phyloP scores from a whole-genome alignment of 2,888 invertebrate species.

The Sepioteuthis lessoniana region DNA sequence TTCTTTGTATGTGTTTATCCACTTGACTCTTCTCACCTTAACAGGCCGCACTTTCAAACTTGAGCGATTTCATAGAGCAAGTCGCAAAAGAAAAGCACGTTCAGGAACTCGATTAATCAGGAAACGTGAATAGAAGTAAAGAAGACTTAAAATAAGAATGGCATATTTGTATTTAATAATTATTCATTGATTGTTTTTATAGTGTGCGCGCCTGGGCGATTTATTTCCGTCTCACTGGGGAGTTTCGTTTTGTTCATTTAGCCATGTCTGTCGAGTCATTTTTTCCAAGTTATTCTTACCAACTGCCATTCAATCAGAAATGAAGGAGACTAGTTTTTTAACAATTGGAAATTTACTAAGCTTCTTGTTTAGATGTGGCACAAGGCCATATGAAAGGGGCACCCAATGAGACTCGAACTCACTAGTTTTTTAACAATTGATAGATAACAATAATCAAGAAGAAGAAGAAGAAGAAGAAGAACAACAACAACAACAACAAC shows the following conservation, averaged over 20 bases:
- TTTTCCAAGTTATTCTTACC: neutral
- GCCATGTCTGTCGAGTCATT: neutral
- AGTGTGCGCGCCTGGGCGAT: neutral
- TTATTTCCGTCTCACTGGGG: neutral
- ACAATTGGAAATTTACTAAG: too few species aligned
- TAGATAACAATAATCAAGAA: neutral
- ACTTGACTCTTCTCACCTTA: neutral
- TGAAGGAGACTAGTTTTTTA: too few species aligned
- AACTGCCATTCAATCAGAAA: neutral
- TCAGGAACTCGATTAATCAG: neutral
- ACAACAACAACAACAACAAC: neutral
- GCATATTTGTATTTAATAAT: neutral
- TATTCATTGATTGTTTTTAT: neutral
- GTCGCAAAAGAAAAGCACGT: neutral
- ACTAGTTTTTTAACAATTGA: too few species aligned
- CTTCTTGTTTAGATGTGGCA: too few species aligned
- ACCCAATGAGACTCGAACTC: too few species aligned
- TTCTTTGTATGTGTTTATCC: neutral
- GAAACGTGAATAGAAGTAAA: neutral
- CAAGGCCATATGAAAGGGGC: too few species aligned
- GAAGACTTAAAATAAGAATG: neutral
- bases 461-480: neutral
- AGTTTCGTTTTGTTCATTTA: neutral
- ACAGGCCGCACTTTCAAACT: neutral
- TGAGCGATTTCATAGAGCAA: neutral